Conservation (phyloP, 2,113 vertebrate genomes). For the Butorides virescens region DNA sequence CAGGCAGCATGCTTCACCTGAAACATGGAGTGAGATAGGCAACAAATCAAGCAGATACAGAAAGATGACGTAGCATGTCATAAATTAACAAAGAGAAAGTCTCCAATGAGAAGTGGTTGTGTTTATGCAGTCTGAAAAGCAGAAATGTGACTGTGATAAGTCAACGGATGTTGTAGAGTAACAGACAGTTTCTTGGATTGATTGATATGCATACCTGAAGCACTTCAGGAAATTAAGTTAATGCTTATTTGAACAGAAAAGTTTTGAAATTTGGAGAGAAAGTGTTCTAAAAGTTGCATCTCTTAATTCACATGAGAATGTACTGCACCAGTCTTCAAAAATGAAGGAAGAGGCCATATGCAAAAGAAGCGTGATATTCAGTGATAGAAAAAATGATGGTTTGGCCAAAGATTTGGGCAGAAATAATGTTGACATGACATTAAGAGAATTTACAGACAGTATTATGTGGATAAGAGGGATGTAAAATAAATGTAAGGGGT, state of each 20-base stretch:
- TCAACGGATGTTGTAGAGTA: background rate
- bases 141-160: background rate
- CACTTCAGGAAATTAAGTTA: background rate
- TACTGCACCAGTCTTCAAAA: background rate
- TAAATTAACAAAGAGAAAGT: background rate
- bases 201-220: background rate
- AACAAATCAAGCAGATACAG: background rate
- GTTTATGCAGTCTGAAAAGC: background rate
- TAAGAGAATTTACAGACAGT: background rate
- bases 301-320: background rate
- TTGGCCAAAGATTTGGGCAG: background rate
- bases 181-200: background rate
- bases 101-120: background rate
- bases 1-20: background rate
- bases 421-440: background rate
- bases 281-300: background rate
- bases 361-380: background rate
- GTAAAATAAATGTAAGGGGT: background rate
- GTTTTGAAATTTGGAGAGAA: background rate
- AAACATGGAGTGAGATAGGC: accelerated
- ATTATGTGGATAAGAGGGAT: background rate
- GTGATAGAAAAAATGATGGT: background rate
- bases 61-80: background rate
- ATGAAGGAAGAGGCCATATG: background rate
- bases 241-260: background rate